phyloP scores from a whole-genome alignment of 2,113 vertebrate genomes.

The Herpetotheres cachinnans region DNA sequence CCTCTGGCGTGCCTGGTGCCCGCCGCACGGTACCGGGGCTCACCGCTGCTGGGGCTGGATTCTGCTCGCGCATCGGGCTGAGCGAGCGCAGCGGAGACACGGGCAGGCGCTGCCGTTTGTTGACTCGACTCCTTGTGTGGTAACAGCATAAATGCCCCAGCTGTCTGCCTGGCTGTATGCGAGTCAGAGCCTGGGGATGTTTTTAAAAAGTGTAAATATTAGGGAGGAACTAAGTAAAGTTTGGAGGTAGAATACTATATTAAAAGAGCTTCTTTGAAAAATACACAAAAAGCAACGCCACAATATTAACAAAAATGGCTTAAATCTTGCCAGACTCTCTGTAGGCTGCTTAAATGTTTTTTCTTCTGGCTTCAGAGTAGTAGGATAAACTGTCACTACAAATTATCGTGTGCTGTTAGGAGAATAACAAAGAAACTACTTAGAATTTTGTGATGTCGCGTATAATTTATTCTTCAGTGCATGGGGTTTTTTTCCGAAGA shows the following conservation, averaged over 20 bases:
- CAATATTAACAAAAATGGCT: background rate
- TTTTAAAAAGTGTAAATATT: background rate
- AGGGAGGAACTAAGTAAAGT: background rate
- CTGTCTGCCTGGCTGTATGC: background rate
- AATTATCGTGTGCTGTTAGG: background rate
- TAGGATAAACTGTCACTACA: background rate
- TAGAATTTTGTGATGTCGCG: background rate
- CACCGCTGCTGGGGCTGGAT: background rate
- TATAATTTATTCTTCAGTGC: background rate
- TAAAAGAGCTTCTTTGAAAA: background rate
- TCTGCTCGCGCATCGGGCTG: accelerated
- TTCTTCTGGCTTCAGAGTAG: background rate
- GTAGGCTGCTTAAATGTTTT: background rate
- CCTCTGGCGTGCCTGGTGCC: accelerated
- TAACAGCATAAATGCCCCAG: background rate
- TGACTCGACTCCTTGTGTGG: background rate
- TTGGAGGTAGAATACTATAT: background rate
- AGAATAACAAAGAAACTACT: background rate
- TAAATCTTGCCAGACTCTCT: background rate
- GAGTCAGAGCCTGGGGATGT: background rate
- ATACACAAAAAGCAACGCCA: background rate
- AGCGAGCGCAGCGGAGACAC: accelerated
- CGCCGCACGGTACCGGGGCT: too few species aligned
- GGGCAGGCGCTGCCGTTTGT: background rate
- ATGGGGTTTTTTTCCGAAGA: background rate